Base-by-base conservation (phyloP, 2,113 vertebrate genomes). In the Rhinogobius similis region DNA sequence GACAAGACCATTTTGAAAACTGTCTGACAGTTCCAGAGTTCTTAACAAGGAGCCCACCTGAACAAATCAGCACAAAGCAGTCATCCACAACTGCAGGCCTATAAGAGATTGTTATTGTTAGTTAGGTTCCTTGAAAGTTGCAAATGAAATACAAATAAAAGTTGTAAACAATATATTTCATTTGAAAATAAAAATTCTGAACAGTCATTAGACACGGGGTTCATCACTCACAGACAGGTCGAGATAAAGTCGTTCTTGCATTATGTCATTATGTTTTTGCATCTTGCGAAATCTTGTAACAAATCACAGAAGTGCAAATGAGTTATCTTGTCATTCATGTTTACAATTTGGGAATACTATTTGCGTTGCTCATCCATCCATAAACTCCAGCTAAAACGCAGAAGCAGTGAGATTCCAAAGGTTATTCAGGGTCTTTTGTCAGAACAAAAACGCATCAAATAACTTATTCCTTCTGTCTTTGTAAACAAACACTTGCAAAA, bases 401-500 rank as follows among this genome's bases (percentile, higher is more conserved):
- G 8, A 32, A 20, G 11, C 18, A 0, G 10, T 10, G 56, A 61
- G 58, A 61, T 20, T 61, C 29, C n/a, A 36, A 61, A 61, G 29
- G 58, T 61, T 61, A 32, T 61, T 36, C 29, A 18, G 58, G 58
- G 58, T 61, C 58, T 61, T 61, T 61, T 61, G 58, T 36, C 58
- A 61, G 18, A 61, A 61, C 27, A 61, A 61, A 36, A n/a, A 38
- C 20, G 20, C 58, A 61, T 61, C 58, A 61, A 36, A 61, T 61
- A 38, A 38, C 58, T 36, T 59, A 20, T 59, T 61, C 29, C 29
- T 36, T 61, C 58, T 61, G 29, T 61, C 29, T 61, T 61, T 61
- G 58, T 61, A 61, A 61, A 61, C 58, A 61, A 61, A 61, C 58
- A 21, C 29, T 36, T 36, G 58, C 58, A 61, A 36, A 61, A 59